phyloP scores from a whole-genome alignment of 2,888 invertebrate species.

The Lordiphosa andalusiaca region DNA sequence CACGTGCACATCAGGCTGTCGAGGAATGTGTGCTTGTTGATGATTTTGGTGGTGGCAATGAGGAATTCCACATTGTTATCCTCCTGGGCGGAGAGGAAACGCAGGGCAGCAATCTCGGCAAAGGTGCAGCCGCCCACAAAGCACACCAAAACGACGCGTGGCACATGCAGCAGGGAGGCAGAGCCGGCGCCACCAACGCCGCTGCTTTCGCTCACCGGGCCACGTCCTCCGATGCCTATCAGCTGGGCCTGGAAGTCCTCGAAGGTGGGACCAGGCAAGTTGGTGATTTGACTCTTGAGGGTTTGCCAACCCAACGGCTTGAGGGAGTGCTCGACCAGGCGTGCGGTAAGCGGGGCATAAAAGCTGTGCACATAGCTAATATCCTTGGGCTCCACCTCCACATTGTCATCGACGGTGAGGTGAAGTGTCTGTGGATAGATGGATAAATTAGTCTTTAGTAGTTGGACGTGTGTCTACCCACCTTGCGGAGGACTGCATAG shows the following conservation, averaged over 20 bases:
- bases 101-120: conserved; percentile 91
- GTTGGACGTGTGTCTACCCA: conserved; percentile 46
- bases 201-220: not conserved
- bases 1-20: conserved; percentile 83
- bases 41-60: conserved; percentile 93
- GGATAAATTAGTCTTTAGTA: not conserved
- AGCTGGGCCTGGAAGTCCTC: conserved; percentile 84
- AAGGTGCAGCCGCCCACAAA: conserved; percentile 98
- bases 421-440: conserved; percentile 84
- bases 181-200: conserved; percentile 80
- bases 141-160: conserved; percentile 90
- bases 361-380: conserved; percentile 95
- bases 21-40: conserved; percentile 93
- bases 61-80: conserved; percentile 93
- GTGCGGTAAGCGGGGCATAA: conserved; percentile 95
- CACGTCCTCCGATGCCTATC: conserved; percentile 82
- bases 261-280: conserved; percentile 87
- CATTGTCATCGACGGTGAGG: conserved; percentile 93
- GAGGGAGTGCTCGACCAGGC: conserved; percentile 90
- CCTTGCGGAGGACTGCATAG: conserved; percentile 89
- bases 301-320: conserved; percentile 88
- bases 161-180: conserved; percentile 80
- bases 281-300: conserved; percentile 90
- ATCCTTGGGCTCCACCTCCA: conserved; percentile 91
- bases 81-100: conserved; percentile 88